A percentile compares a stretch with the other conserved stretches of the same genome.
These are phyloP conservation scores for Macrochelys suwanniensis DNA, from an alignment of 2,797 vertebrate genomes.

Conservation along the genomic window DNA sequence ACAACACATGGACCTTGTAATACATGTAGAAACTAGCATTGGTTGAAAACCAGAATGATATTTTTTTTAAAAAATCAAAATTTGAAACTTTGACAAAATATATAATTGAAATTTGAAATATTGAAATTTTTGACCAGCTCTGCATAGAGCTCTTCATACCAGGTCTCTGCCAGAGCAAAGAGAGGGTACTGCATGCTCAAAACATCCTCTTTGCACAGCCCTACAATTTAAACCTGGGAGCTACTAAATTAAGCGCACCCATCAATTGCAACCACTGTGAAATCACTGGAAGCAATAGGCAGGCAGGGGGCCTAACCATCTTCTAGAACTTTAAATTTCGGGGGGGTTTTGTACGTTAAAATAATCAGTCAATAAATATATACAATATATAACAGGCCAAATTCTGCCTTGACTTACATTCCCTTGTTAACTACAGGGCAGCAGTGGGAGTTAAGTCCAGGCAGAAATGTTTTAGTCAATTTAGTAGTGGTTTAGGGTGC, in stretches of 20 bases:
- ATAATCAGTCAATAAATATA: too few relatives aligned
- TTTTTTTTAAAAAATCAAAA: not conserved
- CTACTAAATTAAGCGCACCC: not conserved
- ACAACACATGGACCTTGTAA: not conserved
- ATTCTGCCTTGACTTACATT: not conserved
- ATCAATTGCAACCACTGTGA: not conserved
- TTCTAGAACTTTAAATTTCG: not conserved
- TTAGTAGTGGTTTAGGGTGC: fast-evolving
- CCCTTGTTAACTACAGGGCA: not conserved
- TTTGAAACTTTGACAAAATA: not conserved
- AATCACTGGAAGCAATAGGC: not conserved
- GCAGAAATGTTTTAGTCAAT: not conserved
- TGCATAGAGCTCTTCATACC: not conserved
- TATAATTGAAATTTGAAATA: not conserved
- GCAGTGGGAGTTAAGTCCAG: not conserved
- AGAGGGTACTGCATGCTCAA: not conserved
- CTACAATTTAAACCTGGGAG: not conserved
- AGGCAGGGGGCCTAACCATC: not conserved
- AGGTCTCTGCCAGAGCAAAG: not conserved
- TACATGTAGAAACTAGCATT: not conserved
- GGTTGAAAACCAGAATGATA: not conserved
- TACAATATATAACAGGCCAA: too few relatives aligned
- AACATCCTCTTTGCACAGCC: not conserved
- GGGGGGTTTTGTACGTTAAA: fast-evolving
- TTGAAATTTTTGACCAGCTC: not conserved